Percentiles rank a stretch among this genome's conserved stretches.
These are phyloP conservation scores for Spodoptera frugiperda DNA, from an alignment of 1,140 invertebrate genomes.

Conservation along the genomic window DNA sequence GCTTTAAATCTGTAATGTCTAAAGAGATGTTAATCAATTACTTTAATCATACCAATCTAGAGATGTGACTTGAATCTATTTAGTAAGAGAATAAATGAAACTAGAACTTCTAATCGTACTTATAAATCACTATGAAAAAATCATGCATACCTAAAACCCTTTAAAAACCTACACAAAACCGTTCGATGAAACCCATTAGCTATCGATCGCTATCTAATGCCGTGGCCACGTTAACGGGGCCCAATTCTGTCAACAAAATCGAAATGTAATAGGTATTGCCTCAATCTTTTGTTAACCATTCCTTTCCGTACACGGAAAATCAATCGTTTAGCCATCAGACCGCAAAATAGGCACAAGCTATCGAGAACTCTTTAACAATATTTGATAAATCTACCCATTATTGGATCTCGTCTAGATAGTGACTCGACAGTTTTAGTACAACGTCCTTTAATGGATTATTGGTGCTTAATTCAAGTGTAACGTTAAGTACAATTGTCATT, in stretches of 20 bases:
- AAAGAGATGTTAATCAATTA: no score
- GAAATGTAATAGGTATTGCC: constrained; percentile 42
- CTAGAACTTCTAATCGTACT: no score
- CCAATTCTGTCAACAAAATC: constrained; percentile 52
- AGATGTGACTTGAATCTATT: no score
- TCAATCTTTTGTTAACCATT: constrained; percentile 48
- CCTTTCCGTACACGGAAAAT: constrained; percentile 36
- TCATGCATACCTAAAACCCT: not conserved
- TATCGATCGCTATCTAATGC: constrained; percentile 49
- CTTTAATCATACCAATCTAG: no score
- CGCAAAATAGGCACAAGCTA: constrained; percentile 32
- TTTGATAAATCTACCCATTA: constrained; percentile 39
- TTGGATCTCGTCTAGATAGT: constrained; percentile 12
- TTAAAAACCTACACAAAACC: constrained; percentile 16
- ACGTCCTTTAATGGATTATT: constrained; percentile 2
- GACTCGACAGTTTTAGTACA: constrained; percentile 38
- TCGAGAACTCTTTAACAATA: constrained; percentile 36
- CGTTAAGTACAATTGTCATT: not conserved
- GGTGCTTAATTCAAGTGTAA: not conserved
- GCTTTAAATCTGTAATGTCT: no score
- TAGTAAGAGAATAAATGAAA: no score
- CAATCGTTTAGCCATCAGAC: constrained; percentile 34
- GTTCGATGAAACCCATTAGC: constrained; percentile 21
- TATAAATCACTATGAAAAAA: no score
- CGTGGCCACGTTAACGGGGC: not conserved